These are phyloP conservation scores for Phoebastria nigripes DNA, from an alignment of 2,797 vertebrate species.

Conservation along the genomic window DNA sequence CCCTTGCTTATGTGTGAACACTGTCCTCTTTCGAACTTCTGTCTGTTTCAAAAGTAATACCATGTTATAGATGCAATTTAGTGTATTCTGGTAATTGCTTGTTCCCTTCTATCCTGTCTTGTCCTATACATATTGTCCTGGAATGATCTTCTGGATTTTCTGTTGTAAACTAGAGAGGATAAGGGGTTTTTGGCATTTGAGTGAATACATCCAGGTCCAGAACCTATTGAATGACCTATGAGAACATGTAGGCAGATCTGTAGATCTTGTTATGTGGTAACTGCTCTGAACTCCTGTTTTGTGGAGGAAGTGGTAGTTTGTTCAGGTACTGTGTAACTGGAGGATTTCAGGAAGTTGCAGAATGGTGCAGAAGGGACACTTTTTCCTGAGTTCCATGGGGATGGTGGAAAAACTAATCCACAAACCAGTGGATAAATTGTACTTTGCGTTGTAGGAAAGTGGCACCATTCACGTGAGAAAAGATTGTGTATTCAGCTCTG, in stretches of 20 bases:
- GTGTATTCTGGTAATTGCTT: background rate
- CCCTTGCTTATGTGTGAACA: background rate
- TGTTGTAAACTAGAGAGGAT: background rate
- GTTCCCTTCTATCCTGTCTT: background rate
- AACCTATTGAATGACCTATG: background rate
- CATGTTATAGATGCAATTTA: background rate
- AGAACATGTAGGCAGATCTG: background rate
- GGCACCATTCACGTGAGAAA: background rate
- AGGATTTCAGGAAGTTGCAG: background rate
- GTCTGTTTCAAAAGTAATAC: background rate
- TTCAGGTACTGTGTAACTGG: background rate
- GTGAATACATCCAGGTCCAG: background rate
- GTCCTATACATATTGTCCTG: background rate
- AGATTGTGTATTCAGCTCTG: background rate
- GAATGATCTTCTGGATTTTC: background rate
- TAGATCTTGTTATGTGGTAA: background rate
- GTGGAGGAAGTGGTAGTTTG: background rate
- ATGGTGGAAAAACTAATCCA: background rate
- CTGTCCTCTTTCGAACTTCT: background rate
- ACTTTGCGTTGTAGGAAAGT: background rate
- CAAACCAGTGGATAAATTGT: background rate
- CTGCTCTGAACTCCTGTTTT: background rate
- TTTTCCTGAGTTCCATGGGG: background rate
- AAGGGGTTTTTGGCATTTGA: background rate
- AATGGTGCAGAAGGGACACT: background rate